These are phyloP conservation scores for Tachysurus vachellii DNA, from an alignment of 2,113 vertebrate genomes.

Conservation along the genomic window DNA sequence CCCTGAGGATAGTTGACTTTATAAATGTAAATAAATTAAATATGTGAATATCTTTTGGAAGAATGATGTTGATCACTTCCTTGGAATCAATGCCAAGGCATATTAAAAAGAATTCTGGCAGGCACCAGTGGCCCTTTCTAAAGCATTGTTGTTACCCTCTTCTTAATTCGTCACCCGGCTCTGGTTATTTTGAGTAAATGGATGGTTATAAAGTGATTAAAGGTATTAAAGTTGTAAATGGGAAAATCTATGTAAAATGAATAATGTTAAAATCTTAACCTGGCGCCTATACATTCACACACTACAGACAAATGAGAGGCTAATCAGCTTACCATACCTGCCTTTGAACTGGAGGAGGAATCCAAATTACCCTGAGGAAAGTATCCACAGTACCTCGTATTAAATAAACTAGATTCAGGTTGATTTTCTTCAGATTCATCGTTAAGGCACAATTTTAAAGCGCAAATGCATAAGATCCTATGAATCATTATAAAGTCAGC, in stretches of 20 bases:
- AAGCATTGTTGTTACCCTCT: not conserved
- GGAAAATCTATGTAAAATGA: not conserved
- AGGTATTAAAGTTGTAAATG: too few relatives aligned
- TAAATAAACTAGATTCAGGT: not conserved
- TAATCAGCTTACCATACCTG: too few relatives aligned
- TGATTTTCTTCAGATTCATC: not conserved
- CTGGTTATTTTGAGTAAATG: too few relatives aligned
- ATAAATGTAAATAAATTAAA: not conserved
- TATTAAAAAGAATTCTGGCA: not conserved
- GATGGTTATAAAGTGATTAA: too few relatives aligned
- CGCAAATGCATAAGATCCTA: not conserved
- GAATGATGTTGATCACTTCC: not conserved
- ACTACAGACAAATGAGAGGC: too few relatives aligned
- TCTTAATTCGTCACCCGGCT: not conserved
- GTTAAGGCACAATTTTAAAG: not conserved
- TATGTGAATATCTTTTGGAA: not conserved
- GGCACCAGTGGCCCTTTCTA: not conserved
- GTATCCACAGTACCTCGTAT: too few relatives aligned
- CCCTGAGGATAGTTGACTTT: not conserved
- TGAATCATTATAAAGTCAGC: not conserved
- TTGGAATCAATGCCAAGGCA: not conserved
- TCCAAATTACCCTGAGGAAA: too few relatives aligned
- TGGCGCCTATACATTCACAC: too few relatives aligned
- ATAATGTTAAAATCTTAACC: too few relatives aligned
- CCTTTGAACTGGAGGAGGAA: too few relatives aligned